Conservation (phyloP, 2,888 invertebrate species). For the Drosophila phalerata region DNA sequence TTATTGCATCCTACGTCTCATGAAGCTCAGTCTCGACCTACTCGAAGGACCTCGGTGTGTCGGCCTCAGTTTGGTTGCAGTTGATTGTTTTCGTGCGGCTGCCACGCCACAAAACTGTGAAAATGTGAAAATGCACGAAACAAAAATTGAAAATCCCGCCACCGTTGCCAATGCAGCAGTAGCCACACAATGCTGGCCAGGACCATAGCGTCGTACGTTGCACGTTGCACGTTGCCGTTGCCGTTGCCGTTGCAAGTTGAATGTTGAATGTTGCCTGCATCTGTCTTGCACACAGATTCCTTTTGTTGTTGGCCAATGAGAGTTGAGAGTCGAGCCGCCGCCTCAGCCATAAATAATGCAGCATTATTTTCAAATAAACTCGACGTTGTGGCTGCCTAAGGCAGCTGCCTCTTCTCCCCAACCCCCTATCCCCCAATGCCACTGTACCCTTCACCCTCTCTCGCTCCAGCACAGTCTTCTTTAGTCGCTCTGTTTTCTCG, state of each 20-base stretch:
- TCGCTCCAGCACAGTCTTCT: not conserved
- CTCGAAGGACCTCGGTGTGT: constrained; percentile 30
- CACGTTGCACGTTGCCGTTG: constrained; percentile 3
- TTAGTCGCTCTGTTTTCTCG: constrained; percentile 4
- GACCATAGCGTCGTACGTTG: constrained; percentile 10
- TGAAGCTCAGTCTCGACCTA: constrained; percentile 7
- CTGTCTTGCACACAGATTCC: constrained; percentile 41
- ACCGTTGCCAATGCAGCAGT: constrained; percentile 11
- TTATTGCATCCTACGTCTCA: constrained; percentile 54
- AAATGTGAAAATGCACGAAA: constrained; percentile 70
- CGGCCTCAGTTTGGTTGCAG: constrained; percentile 58
- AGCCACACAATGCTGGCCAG: constrained; percentile 24
- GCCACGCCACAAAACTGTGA: constrained; percentile 66
- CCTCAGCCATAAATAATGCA: constrained; percentile 76
- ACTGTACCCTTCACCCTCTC: not conserved
- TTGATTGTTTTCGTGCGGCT: constrained; percentile 76
- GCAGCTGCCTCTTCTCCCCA: constrained; percentile 32
- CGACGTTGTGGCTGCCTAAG: constrained; percentile 60
- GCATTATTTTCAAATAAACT: constrained; percentile 82
- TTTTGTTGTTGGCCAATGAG: constrained; percentile 41
- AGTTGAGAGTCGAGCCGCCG: constrained; percentile 48
- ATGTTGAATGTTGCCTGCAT: constrained; percentile 32
- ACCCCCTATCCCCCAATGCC: not conserved
- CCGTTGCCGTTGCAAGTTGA: not conserved
- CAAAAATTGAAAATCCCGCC: constrained; percentile 62